Conservation (phyloP, 2,797 vertebrate genomes). For the Xyrichtys novacula region DNA sequence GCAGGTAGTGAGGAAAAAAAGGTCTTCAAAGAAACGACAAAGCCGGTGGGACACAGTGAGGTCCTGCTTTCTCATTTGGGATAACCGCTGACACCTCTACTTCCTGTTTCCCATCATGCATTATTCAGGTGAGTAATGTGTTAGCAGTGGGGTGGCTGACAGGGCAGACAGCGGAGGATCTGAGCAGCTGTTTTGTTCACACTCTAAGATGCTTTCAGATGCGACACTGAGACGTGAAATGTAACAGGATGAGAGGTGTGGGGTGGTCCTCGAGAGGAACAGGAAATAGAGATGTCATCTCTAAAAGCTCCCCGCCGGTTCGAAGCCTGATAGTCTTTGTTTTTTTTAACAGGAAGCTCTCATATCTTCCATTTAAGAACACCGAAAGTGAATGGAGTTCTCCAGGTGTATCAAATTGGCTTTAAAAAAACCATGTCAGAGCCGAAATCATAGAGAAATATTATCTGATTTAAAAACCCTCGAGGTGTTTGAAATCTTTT, state of each 20-base stretch:
- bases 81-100: conserved; percentile 48
- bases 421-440: background rate
- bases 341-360: conserved; percentile 28
- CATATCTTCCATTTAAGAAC: background rate
- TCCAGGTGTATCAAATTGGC: background rate
- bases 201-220: conserved; percentile 39
- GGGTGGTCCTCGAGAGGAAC: conserved; percentile 40
- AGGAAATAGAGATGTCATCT: conserved; percentile 54
- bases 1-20: background rate
- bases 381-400: background rate
- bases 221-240: conserved; percentile 47
- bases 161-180: conserved; percentile 50
- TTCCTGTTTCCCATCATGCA: conserved; percentile 69
- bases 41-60: background rate
- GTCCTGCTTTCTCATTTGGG: conserved; percentile 44
- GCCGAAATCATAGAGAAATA: background rate
- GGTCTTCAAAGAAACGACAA: conserved; percentile 10
- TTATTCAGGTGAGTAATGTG: conserved; percentile 70
- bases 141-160: conserved; percentile 50
- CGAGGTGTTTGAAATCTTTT: background rate
- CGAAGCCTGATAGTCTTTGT: conserved; percentile 18
- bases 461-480: background rate
- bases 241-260: conserved; percentile 46
- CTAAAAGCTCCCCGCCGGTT: conserved; percentile 30
- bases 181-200: conserved; percentile 61